Evolutionary conservation across 2,113 vertebrate species (phyloP).

Genomic region (Oreochromis spilurus): DNA sequence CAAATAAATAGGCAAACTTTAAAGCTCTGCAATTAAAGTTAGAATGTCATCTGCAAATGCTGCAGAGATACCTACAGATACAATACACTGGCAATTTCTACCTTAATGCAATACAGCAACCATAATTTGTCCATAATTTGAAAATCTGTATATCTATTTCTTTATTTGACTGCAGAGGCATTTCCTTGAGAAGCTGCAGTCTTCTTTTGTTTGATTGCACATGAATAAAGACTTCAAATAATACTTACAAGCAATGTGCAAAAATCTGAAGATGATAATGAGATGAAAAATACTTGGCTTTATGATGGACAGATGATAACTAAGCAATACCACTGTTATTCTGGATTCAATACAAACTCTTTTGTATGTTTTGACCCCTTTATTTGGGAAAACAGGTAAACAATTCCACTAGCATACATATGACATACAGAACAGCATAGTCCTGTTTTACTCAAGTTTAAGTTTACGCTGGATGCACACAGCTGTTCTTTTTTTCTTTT

Average conservation of each 20-base stretch:
- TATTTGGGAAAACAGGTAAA: slow-evolving; percentile 22
- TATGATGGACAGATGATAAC: not conserved
- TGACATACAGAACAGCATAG: not conserved
- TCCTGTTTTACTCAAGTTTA: not conserved
- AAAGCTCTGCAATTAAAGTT: not conserved
- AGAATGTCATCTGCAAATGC: not conserved
- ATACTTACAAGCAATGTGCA: not conserved
- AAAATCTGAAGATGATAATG: not conserved
- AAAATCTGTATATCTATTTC: not conserved
- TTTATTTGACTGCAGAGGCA: not conserved
- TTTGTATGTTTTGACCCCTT: not conserved
- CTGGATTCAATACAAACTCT: not conserved
- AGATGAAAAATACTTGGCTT: not conserved
- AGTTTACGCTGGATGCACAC: not conserved
- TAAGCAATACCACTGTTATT: not conserved
- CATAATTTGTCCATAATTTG: not conserved
- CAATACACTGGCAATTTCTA: not conserved
- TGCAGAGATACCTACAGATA: not conserved
- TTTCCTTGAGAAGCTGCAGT: not conserved
- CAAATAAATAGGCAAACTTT: not conserved
- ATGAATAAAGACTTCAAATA: not conserved
- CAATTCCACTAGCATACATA: not conserved
- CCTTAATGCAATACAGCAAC: not conserved
- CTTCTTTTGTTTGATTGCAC: not conserved
- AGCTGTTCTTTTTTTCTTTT: not conserved